phyloP scores from a whole-genome alignment of 2,888 invertebrate species.

The Strigamia transsilvanica region DNA sequence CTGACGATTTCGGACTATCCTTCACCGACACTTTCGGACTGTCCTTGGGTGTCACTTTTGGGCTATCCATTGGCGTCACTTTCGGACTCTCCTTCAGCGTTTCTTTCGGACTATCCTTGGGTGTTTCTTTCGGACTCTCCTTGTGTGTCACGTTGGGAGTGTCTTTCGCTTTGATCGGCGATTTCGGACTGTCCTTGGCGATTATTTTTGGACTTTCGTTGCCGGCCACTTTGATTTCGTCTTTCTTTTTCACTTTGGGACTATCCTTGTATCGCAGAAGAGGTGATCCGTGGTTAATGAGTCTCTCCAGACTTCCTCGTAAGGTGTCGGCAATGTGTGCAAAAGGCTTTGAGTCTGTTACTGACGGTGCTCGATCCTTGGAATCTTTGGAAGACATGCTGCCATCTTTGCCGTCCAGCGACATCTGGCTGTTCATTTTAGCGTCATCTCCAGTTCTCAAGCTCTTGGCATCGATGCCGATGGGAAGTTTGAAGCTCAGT shows the following conservation, averaged over 20 bases:
- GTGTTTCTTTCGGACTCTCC: not conserved
- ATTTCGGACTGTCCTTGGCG: not conserved
- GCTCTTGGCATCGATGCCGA: conserved; percentile 2
- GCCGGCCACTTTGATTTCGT: not conserved
- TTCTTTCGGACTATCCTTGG: not conserved
- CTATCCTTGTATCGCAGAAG: conserved; percentile 19
- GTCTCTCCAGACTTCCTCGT: conserved; percentile 46
- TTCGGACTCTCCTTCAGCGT: not conserved
- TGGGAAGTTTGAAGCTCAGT: conserved; percentile 48
- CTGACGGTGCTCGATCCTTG: conserved; percentile 1
- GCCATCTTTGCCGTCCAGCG: conserved; percentile 17
- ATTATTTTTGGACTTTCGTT: conserved; percentile 22
- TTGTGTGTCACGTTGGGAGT: not conserved
- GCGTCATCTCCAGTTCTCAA: conserved; percentile 3
- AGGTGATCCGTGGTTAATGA: conserved; percentile 42
- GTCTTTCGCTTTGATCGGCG: not conserved
- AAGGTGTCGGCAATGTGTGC: conserved; percentile 34
- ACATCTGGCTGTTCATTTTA: conserved; percentile 18
- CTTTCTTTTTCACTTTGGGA: conserved; percentile 36
- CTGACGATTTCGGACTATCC: not conserved
- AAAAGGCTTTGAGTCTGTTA: conserved; percentile 36
- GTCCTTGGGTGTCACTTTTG: not conserved
- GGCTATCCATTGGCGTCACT: not conserved
- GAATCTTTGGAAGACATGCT: conserved; percentile 29
- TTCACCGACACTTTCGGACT: not conserved